These are phyloP conservation scores for Bombus difficillimus DNA, from an alignment of 1,140 invertebrate species.

Conservation along the genomic window DNA sequence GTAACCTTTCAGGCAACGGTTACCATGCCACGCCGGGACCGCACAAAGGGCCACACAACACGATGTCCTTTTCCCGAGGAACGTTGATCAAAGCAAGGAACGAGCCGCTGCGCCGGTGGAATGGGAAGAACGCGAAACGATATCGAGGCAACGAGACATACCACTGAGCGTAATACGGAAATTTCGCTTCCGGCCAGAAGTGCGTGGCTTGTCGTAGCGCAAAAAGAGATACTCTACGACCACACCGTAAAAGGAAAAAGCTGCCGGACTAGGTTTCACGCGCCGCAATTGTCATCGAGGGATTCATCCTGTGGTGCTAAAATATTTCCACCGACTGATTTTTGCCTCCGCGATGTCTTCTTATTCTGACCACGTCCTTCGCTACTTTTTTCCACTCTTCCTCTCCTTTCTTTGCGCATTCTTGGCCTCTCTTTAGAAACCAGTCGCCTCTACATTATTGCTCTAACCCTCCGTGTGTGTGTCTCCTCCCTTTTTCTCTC, in stretches of 20 bases:
- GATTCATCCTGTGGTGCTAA: slow-evolving; percentile 73
- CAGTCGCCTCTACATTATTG: not conserved
- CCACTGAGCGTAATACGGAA: slow-evolving; percentile 55
- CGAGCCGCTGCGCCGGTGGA: not conserved
- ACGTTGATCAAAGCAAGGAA: slow-evolving; percentile 63
- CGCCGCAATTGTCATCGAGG: slow-evolving; percentile 73
- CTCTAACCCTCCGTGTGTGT: too few relatives aligned
- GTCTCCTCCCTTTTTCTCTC: not conserved
- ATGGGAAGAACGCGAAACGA: not conserved
- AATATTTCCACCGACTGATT: slow-evolving; percentile 75
- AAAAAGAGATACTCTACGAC: slow-evolving; percentile 16
- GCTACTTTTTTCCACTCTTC: slow-evolving; percentile 7
- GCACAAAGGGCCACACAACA: slow-evolving; percentile 48
- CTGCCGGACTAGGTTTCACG: slow-evolving; percentile 30
- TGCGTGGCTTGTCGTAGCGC: slow-evolving; percentile 43
- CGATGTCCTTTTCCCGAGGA: slow-evolving; percentile 50
- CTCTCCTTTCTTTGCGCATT: not conserved
- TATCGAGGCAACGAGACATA: slow-evolving; percentile 28
- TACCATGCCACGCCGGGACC: not conserved
- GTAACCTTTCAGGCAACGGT: slow-evolving; percentile 36
- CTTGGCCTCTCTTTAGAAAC: not conserved
- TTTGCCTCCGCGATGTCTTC: slow-evolving; percentile 33
- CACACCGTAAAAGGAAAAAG: slow-evolving; percentile 13
- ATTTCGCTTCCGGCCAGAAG: slow-evolving; percentile 62
- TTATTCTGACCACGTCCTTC: slow-evolving; percentile 42